Percentiles rank a stretch among this genome's conserved stretches.
Conservation (phyloP, 2,113 vertebrate species). For the Camarhynchus parvulus region DNA sequence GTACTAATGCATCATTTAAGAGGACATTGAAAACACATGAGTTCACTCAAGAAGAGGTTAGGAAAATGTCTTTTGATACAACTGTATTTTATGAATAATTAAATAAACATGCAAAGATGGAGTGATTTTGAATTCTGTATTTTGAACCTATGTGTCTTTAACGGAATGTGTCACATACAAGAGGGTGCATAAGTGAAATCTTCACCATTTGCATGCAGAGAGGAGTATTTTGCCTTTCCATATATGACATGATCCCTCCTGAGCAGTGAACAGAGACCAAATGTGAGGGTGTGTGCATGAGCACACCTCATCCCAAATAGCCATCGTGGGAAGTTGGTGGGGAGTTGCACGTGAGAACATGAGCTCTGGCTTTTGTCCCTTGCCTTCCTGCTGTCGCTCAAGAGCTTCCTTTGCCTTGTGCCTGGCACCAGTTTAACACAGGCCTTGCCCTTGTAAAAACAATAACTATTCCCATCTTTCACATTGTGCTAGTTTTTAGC, state of each 20-base stretch:
- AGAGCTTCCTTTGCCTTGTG: conserved; percentile 22
- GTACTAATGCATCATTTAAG: conserved; percentile 3
- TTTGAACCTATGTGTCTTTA: not conserved
- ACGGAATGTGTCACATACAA: not conserved
- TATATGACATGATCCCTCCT: not conserved
- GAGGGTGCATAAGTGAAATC: not conserved
- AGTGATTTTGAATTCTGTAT: accelerated
- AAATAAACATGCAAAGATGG: not conserved
- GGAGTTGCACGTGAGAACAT: not conserved
- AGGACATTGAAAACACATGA: conserved; percentile 17
- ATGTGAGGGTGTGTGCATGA: accelerated
- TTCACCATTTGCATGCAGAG: not conserved
- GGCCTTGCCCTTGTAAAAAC: not conserved
- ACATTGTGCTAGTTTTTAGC: not conserved
- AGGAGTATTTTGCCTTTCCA: not conserved
- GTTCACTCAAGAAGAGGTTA: not conserved
- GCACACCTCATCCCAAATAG: not conserved
- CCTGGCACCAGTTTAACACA: not conserved
- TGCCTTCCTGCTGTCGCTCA: not conserved
- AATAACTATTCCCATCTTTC: not conserved
- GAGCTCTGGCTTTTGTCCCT: not conserved
- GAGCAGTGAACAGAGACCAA: not conserved
- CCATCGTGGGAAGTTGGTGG: not conserved
- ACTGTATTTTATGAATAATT: not conserved
- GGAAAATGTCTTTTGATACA: not conserved